Evolutionary conservation across 1,140 invertebrate species (phyloP).

Genomic region (Ceratina japonica): DNA sequence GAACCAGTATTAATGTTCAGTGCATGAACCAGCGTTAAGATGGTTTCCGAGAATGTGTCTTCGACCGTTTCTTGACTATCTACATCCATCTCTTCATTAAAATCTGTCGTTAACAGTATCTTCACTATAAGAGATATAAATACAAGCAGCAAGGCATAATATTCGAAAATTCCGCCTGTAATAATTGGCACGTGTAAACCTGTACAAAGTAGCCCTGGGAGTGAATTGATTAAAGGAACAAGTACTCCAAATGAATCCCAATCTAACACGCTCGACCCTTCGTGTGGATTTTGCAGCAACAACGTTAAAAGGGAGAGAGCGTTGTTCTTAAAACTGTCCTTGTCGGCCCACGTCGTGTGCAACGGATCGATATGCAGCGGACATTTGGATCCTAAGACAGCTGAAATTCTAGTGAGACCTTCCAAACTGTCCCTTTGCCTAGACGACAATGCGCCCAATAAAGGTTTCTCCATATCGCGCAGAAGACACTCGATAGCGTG

Average conservation of each 20-base stretch:
- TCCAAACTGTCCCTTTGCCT: conserved; percentile 89
- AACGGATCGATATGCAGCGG: conserved; percentile 70
- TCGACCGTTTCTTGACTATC: conserved; percentile 76
- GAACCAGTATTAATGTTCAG: conserved; percentile 67
- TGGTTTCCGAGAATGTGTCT: conserved; percentile 44
- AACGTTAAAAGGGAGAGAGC: conserved; percentile 79
- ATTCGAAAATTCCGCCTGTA: conserved; percentile 84
- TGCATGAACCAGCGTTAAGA: conserved; percentile 61
- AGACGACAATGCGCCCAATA: conserved; percentile 90
- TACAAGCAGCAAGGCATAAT: conserved; percentile 86
- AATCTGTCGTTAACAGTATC: conserved; percentile 85
- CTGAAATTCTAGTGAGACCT: conserved; percentile 84
- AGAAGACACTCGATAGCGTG: conserved; percentile 89
- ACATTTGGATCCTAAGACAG: conserved; percentile 83
- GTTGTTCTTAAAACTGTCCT: conserved; percentile 77
- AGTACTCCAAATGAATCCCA: conserved; percentile 93
- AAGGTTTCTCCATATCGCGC: conserved; percentile 87
- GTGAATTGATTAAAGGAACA: conserved; percentile 86
- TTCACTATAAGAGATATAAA: conserved; percentile 88
- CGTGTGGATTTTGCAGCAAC: conserved; percentile 79
- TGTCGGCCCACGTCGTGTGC: conserved; percentile 64
- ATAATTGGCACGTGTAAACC: conserved; percentile 75
- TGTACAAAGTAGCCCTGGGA: conserved; percentile 85
- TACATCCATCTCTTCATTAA: conserved; percentile 80
- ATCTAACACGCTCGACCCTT: conserved; percentile 85